These are phyloP conservation scores for Choristoneura fumiferana DNA, from an alignment of 1,140 invertebrate genomes.

Conservation along the genomic window DNA sequence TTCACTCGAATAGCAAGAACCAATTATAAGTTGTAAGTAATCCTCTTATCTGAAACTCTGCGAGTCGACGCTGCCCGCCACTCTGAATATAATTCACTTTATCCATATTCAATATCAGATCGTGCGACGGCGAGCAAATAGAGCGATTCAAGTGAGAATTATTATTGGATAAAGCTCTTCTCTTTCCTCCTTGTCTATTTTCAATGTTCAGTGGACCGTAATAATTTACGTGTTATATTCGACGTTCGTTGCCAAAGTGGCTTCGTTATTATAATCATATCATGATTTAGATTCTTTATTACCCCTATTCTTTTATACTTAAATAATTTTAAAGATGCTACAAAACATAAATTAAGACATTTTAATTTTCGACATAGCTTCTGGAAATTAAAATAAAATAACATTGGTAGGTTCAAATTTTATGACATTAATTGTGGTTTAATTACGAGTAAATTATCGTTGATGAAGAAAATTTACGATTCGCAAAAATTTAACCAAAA, in stretches of 20 bases:
- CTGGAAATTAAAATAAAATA: too few species aligned
- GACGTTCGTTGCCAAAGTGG: constrained; percentile 45
- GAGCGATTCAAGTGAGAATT: constrained; percentile 72
- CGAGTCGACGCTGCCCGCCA: constrained; percentile 57
- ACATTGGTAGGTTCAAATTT: too few species aligned
- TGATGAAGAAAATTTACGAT: too few species aligned
- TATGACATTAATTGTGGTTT: too few species aligned
- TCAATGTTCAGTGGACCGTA: constrained; percentile 57
- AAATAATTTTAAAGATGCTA: too few species aligned
- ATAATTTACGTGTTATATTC: constrained; percentile 70
- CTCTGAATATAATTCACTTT: constrained; percentile 73
- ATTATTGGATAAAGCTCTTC: constrained; percentile 73
- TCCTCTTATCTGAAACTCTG: constrained; percentile 66
- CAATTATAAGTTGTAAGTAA: constrained; percentile 75
- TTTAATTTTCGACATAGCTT: too few species aligned
- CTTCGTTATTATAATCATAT: constrained; percentile 34
- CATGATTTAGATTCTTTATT: neutral
- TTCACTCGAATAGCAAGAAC: constrained; percentile 62
- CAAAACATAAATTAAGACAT: too few species aligned
- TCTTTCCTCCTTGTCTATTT: constrained; percentile 69
- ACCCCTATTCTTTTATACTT: too few species aligned
- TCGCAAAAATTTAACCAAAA: too few species aligned
- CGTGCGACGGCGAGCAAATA: constrained; percentile 67
- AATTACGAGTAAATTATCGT: too few species aligned
- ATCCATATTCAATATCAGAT: constrained; percentile 76